Percentiles rank a stretch among this genome's conserved stretches.
phyloP scores from a whole-genome alignment of 2,113 vertebrate species.

The Thermophis baileyi region DNA sequence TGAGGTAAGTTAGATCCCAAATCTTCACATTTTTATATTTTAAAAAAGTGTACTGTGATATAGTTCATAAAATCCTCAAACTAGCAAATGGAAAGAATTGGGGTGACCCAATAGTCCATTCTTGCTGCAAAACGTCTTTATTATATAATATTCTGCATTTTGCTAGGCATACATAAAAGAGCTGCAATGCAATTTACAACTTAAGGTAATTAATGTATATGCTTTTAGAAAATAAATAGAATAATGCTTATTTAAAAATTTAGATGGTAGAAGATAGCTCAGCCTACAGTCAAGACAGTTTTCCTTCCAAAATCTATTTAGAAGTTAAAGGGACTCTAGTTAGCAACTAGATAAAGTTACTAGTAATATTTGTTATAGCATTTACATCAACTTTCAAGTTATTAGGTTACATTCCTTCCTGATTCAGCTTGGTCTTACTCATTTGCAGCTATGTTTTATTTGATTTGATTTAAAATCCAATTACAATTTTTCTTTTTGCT shows the following conservation, averaged over 20 bases:
- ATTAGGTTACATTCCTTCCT: constrained; percentile 50
- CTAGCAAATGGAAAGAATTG: constrained; percentile 13
- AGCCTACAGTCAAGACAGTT: constrained; percentile 8
- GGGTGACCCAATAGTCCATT: not conserved
- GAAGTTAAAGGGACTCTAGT: constrained; percentile 46
- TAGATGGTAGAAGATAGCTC: constrained; percentile 42
- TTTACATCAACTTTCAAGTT: constrained; percentile 34
- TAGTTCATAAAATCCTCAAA: constrained; percentile 15
- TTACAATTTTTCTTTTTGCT: constrained; percentile 14
- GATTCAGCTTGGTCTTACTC: constrained; percentile 35
- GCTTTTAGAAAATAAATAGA: constrained; percentile 38
- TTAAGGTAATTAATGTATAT: constrained; percentile 63
- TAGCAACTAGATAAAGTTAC: constrained; percentile 45
- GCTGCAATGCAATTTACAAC: constrained; percentile 52
- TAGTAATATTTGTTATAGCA: constrained; percentile 47
- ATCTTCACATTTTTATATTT: constrained; percentile 18
- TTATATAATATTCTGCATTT: constrained; percentile 16
- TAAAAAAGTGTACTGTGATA: constrained; percentile 14
- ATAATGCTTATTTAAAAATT: constrained; percentile 28
- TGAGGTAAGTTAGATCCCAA: no score
- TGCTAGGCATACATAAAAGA: constrained; percentile 56
- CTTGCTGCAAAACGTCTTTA: constrained; percentile 20
- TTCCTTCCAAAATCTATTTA: constrained; percentile 41
- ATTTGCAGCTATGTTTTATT: constrained; percentile 56
- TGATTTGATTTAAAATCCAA: constrained; percentile 33